phyloP scores from a whole-genome alignment of 2,888 invertebrate species.

The Aphodius sticticus region DNA sequence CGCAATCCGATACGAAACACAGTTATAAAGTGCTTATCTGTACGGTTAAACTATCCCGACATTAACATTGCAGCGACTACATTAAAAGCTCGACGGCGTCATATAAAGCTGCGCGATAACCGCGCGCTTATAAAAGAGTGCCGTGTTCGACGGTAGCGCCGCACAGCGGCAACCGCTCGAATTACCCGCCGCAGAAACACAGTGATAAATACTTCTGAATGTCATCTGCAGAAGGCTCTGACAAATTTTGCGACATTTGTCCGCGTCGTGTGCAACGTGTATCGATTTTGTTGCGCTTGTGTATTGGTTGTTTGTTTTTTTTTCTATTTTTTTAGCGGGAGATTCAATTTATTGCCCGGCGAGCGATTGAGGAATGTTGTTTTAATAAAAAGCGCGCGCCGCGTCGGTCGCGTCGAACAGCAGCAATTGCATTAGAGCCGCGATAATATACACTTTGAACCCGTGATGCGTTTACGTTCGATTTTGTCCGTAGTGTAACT shows the following conservation, averaged over 20 bases:
- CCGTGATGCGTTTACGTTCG: background rate
- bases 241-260: constrained; percentile 23
- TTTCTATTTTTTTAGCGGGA: background rate
- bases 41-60: constrained; percentile 36
- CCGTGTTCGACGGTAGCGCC: constrained; percentile 23
- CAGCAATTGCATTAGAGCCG: background rate
- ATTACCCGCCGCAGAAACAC: constrained; percentile 32
- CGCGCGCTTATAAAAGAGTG: constrained; percentile 47
- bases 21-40: constrained; percentile 31
- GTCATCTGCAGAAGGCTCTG: constrained; percentile 20
- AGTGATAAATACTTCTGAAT: constrained; percentile 29
- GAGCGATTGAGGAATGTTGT: constrained; percentile 4
- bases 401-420: background rate
- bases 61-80: constrained; percentile 41
- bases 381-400: background rate
- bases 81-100: constrained; percentile 44
- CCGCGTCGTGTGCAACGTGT: constrained; percentile 6
- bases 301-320: background rate
- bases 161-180: constrained; percentile 25
- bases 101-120: constrained; percentile 45
- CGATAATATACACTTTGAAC: background rate
- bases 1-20: background rate
- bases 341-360: background rate
- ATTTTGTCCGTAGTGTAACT: background rate
- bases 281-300: background rate